A percentile compares a stretch with the other conserved stretches of the same genome.
Evolutionary conservation across 1,140 invertebrate species (phyloP).

Genomic region (Spodoptera litura): DNA sequence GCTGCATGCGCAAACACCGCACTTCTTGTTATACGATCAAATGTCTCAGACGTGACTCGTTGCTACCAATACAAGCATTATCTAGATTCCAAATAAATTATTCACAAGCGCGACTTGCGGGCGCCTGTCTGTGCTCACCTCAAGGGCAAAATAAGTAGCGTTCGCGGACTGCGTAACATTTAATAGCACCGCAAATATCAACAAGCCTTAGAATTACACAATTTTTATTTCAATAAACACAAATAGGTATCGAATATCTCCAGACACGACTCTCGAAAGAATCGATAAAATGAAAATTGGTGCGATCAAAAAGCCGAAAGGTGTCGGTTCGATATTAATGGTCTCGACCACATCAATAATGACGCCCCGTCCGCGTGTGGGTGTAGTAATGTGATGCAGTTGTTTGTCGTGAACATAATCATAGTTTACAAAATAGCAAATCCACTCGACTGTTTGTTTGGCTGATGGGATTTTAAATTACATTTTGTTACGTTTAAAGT

Average conservation of each 20-base stretch:
- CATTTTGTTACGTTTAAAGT: conserved; percentile 12
- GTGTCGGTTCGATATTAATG: conserved; percentile 51
- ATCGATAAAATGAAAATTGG: conserved; percentile 47
- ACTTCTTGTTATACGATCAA: conserved; percentile 79
- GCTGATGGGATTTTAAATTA: conserved; percentile 30
- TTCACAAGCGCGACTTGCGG: conserved; percentile 68
- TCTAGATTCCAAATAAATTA: conserved; percentile 76
- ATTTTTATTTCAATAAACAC: not conserved
- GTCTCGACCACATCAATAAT: conserved; percentile 48
- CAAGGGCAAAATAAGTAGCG: conserved; percentile 55
- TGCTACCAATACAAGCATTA: conserved; percentile 73
- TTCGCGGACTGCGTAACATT: conserved; percentile 38
- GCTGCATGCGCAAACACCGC: conserved; percentile 68
- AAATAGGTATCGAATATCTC: conserved; percentile 15
- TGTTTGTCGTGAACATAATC: conserved; percentile 44
- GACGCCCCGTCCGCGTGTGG: conserved; percentile 15
- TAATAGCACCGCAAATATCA: not conserved
- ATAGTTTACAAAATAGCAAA: conserved; percentile 30
- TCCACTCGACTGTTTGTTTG: conserved; percentile 33
- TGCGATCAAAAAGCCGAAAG: conserved; percentile 43
- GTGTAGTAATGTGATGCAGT: conserved; percentile 39
- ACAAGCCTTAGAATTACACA: not conserved
- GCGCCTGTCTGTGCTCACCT: conserved; percentile 56
- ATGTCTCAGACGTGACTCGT: conserved; percentile 80
- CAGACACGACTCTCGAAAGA: conserved; percentile 16